Conservation (phyloP, 2,113 vertebrate genomes). For the Hystrix cristata region DNA sequence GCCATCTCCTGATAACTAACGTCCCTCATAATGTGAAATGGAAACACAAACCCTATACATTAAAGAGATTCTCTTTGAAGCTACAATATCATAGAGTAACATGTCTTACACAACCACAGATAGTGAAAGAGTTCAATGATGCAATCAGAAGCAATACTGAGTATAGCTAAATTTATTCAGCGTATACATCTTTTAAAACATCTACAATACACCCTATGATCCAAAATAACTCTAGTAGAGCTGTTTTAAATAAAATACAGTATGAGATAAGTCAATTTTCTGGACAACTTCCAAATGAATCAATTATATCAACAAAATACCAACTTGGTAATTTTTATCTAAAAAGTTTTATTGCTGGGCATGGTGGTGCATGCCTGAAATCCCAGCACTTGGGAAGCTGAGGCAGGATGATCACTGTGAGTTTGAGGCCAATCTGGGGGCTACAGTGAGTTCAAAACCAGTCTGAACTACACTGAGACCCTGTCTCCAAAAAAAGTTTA, state of each 20-base stretch:
- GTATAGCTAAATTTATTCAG: slow-evolving; percentile 5
- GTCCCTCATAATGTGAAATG: background rate
- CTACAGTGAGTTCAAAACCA: background rate
- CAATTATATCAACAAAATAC: background rate
- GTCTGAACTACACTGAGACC: background rate
- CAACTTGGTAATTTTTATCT: slow-evolving; percentile 26
- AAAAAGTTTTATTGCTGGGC: background rate
- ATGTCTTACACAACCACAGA: background rate
- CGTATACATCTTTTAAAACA: background rate
- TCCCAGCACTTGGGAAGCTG: background rate
- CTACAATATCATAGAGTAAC: background rate
- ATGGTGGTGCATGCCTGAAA: background rate
- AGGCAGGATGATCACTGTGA: background rate
- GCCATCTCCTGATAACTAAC: slow-evolving; percentile 3
- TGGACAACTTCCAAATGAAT: background rate
- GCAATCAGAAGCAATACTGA: slow-evolving; percentile 59
- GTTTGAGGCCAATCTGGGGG: background rate
- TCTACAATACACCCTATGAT: background rate
- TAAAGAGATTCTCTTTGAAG: slow-evolving; percentile 35
- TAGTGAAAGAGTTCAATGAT: slow-evolving; percentile 43
- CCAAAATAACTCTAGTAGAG: slow-evolving; percentile 14
- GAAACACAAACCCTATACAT: background rate
- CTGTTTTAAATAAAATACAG: slow-evolving; percentile 9
- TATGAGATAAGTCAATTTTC: background rate
- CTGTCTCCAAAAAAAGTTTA: background rate